Conservation (phyloP, 2,113 vertebrate species). For the Chloropsis hardwickii region DNA sequence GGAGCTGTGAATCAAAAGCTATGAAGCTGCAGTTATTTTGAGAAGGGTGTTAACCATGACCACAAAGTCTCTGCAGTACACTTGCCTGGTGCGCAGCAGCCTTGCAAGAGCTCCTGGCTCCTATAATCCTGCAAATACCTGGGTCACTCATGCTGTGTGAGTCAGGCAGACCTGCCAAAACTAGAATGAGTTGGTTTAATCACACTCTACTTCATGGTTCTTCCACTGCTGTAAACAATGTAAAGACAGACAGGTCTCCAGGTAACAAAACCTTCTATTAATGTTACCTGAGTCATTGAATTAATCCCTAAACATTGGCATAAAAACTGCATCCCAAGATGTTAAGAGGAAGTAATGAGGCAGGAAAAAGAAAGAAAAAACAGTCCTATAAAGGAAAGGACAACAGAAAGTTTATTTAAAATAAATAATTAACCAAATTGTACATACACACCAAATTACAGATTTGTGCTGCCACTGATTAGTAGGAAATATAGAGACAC, state of each 20-base stretch:
- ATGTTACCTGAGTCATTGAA: neutral
- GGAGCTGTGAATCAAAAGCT: neutral
- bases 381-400: neutral
- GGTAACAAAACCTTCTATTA: neutral
- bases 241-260: neutral
- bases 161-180: neutral
- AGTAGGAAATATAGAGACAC: neutral
- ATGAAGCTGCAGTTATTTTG: neutral
- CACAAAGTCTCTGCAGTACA: neutral
- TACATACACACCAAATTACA: neutral
- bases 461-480: neutral
- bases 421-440: neutral
- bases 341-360: neutral
- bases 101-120: neutral
- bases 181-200: neutral
- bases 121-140: neutral
- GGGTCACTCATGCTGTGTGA: fast-evolving
- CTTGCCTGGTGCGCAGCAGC: neutral
- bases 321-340: neutral
- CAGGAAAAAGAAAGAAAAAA: neutral
- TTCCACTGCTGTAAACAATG: neutral
- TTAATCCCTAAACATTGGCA: neutral
- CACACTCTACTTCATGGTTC: neutral
- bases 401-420: neutral
- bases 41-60: neutral